phyloP scores from a whole-genome alignment of 2,888 invertebrate genomes.

The Mimumesa dahlbomi region DNA sequence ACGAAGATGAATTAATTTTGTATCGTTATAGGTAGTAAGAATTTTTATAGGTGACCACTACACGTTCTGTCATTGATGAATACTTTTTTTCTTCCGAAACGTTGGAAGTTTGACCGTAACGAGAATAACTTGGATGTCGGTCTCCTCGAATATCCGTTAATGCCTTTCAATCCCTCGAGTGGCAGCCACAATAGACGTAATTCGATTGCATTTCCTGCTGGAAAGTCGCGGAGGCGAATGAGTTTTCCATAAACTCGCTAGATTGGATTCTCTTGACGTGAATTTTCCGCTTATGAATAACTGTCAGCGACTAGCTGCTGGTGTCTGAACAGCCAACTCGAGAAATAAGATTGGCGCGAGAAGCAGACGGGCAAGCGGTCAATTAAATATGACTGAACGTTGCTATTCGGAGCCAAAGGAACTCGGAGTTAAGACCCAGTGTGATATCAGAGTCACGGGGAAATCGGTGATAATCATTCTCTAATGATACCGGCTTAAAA shows the following conservation, averaged over 20 bases:
- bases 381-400: constrained; percentile 56
- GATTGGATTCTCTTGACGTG: neutral
- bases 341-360: constrained; percentile 8
- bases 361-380: constrained; percentile 20
- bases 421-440: constrained; percentile 6
- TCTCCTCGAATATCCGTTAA: neutral
- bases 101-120: too few species aligned
- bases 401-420: constrained; percentile 14
- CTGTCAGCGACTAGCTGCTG: constrained; percentile 25
- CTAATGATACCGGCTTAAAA: too few species aligned
- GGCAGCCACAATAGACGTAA: constrained; percentile 9
- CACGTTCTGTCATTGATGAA: too few species aligned
- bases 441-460: neutral
- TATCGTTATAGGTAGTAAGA: too few species aligned
- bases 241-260: constrained; percentile 19
- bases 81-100: too few species aligned
- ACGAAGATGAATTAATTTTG: too few species aligned
- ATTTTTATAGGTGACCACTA: too few species aligned
- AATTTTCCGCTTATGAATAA: constrained; percentile 56
- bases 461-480: too few species aligned
- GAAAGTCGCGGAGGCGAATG: neutral
- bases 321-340: constrained; percentile 8
- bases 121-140: too few species aligned
- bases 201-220: constrained; percentile 20
- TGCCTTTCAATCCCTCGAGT: constrained; percentile 1